A percentile compares a stretch with the other conserved stretches of the same genome.
phyloP scores from a whole-genome alignment of 2,797 vertebrate species.

The Etheostoma nigrum region DNA sequence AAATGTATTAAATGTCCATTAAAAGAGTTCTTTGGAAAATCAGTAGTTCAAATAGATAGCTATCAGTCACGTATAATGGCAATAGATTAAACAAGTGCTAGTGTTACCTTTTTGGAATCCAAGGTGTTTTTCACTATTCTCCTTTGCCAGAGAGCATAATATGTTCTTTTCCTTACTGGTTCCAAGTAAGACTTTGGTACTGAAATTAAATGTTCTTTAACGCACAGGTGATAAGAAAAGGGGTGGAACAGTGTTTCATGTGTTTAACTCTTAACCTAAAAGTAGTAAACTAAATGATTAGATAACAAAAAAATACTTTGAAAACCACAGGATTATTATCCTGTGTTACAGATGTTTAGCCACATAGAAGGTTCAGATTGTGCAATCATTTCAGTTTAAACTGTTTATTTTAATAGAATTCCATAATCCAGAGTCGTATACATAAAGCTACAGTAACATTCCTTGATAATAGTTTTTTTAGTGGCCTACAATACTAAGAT shows the following conservation, averaged over 20 bases:
- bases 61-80: not conserved
- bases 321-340: not conserved
- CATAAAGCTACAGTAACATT: not conserved
- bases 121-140: not conserved
- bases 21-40: not conserved
- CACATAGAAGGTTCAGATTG: not conserved
- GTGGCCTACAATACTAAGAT: not conserved
- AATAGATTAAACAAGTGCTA: not conserved
- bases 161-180: not conserved
- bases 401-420: not conserved
- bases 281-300: not conserved
- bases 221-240: conserved; percentile 27
- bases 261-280: not conserved
- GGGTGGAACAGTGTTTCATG: not conserved
- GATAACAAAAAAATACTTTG: not conserved
- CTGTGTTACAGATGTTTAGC: not conserved
- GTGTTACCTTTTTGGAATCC: conserved; percentile 31
- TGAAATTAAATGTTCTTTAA: not conserved
- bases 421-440: not conserved
- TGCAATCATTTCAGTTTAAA: not conserved
- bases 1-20: not conserved
- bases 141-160: not conserved
- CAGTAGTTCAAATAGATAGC: not conserved
- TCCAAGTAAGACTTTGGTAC: conserved; percentile 34
- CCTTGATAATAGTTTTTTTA: not conserved